These are phyloP conservation scores for Margaritifera margaritifera DNA, from an alignment of 2,888 invertebrate species.

Conservation along the genomic window DNA sequence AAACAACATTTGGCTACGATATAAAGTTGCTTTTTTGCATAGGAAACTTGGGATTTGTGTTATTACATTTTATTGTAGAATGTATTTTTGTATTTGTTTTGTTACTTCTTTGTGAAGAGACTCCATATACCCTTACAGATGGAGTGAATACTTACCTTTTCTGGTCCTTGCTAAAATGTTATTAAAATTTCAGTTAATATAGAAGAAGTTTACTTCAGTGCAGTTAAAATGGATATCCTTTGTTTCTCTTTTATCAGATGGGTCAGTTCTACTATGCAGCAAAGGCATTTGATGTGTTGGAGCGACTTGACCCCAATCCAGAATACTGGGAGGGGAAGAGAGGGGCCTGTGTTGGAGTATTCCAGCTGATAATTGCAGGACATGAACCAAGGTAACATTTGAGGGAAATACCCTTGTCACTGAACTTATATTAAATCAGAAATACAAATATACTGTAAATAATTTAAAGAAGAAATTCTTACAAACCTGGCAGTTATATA, in stretches of 20 bases:
- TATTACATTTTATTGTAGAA: too few species aligned
- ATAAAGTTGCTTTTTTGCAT: too few species aligned
- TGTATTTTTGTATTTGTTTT: too few species aligned
- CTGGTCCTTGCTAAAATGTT: too few species aligned
- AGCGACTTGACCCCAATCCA: slow-evolving; percentile 93
- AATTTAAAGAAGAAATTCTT: background rate
- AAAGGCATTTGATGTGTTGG: slow-evolving; percentile 96
- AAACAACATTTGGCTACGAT: too few species aligned
- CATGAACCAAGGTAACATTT: slow-evolving; percentile 78
- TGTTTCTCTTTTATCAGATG: slow-evolving; percentile 75
- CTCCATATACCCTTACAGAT: too few species aligned
- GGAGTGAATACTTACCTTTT: too few species aligned
- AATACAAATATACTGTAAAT: background rate
- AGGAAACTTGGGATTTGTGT: too few species aligned
- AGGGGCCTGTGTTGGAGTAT: slow-evolving; percentile 94
- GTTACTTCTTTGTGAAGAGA: too few species aligned
- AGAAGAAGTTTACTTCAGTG: background rate
- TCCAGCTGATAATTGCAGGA: slow-evolving; percentile 88
- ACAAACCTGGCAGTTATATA: background rate
- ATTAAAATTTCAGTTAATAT: background rate
- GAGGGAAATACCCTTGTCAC: background rate
- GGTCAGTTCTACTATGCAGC: slow-evolving; percentile 97
- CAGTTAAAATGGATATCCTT: background rate
- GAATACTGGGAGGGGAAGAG: slow-evolving; percentile 99
- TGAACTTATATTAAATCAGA: background rate